A percentile compares a stretch with the other conserved stretches of the same genome.
Conservation (phyloP, 2,888 invertebrate species). For the Notodonta ziczac region DNA sequence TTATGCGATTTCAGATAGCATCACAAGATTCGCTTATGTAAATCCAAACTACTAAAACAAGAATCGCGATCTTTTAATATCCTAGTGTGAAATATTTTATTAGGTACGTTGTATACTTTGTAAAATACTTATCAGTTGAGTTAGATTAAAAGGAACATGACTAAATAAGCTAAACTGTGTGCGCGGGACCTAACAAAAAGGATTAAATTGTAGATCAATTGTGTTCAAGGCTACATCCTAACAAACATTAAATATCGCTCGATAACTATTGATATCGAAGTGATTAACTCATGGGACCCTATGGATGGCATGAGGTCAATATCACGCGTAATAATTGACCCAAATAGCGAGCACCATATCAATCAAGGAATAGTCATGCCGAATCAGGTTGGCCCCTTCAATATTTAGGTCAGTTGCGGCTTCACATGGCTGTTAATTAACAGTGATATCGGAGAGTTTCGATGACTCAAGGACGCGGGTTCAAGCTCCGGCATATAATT, state of each 20-base stretch:
- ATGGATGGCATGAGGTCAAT: not conserved
- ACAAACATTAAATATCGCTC: too few relatives aligned
- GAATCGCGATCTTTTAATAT: not conserved
- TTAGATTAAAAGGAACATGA: too few relatives aligned
- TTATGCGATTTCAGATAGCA: constrained; percentile 26
- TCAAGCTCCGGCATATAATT: not conserved
- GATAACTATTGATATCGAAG: too few relatives aligned
- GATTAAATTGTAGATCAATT: too few relatives aligned
- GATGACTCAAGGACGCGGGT: not conserved
- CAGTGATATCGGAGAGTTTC: not conserved
- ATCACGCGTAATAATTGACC: constrained; percentile 31
- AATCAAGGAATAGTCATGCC: constrained; percentile 34
- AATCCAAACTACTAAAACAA: not conserved
- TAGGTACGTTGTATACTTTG: too few relatives aligned
- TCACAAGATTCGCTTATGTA: constrained; percentile 8
- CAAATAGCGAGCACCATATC: constrained; percentile 29
- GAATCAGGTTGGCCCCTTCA: constrained; percentile 10
- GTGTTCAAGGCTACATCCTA: too few relatives aligned
- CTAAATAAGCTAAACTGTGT: too few relatives aligned
- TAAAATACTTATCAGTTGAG: too few relatives aligned
- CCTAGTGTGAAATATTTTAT: too few relatives aligned
- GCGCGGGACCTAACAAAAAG: too few relatives aligned
- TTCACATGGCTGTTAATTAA: not conserved
- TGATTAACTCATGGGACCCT: not conserved
- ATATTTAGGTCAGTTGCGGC: constrained; percentile 31